These are phyloP conservation scores for Lutjanus campechanus DNA, from an alignment of 2,797 vertebrate species.

Conservation along the genomic window DNA sequence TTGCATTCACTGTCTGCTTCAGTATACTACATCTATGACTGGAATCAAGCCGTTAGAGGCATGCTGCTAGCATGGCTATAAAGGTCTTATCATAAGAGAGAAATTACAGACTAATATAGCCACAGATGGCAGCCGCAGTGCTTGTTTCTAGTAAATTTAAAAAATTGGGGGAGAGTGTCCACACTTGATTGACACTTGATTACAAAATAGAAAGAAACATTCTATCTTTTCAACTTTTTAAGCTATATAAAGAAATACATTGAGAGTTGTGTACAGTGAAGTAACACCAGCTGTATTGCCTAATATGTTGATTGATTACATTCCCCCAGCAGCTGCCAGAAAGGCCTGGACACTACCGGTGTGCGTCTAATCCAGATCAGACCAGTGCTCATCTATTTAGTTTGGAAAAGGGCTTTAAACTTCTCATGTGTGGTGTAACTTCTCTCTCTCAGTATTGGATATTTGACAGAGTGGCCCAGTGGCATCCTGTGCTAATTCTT, in stretches of 20 bases:
- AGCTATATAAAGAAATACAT: not conserved
- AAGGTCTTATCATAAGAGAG: not conserved
- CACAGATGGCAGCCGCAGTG: not conserved
- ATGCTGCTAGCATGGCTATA: not conserved
- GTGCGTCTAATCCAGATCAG: conserved; percentile 10
- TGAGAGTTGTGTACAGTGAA: not conserved
- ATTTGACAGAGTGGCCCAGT: conserved; percentile 5
- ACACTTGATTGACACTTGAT: not conserved
- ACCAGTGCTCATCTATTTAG: conserved; percentile 15
- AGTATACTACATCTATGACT: too few relatives aligned
- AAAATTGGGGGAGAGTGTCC: not conserved
- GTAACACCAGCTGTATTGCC: conserved; percentile 2
- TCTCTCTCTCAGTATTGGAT: conserved; percentile 9
- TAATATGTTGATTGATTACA: conserved; percentile 23
- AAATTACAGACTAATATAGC: not conserved
- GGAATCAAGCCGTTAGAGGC: too few relatives aligned
- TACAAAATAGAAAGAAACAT: not conserved
- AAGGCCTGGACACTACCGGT: not conserved
- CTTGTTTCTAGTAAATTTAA: not conserved
- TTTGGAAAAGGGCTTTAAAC: conserved; percentile 7
- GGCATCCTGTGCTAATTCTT: conserved; percentile 39
- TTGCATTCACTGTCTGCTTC: too few relatives aligned
- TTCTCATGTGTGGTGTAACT: not conserved
- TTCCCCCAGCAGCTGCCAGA: not conserved
- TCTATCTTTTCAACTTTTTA: conserved; percentile 7